A percentile compares a stretch with the other conserved stretches of the same genome.
Conservation (phyloP, 2,797 vertebrate genomes). For the Mormyrops boulengeri region DNA sequence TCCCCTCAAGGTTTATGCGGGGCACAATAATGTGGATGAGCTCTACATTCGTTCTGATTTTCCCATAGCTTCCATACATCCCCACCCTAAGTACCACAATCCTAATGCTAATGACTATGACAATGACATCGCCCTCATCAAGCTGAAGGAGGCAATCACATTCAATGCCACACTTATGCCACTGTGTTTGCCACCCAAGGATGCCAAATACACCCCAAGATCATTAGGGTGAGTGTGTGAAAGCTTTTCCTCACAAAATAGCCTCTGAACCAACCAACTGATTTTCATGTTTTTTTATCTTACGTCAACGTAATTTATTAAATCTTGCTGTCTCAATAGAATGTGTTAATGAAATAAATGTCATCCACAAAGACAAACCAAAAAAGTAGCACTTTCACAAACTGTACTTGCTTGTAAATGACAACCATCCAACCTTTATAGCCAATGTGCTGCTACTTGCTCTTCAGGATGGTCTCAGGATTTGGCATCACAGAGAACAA, state of each 20-base stretch:
- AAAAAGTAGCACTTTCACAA: background rate
- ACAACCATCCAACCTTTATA: background rate
- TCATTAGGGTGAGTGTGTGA: slow-evolving; percentile 42
- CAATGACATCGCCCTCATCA: slow-evolving; percentile 57
- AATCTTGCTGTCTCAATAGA: background rate
- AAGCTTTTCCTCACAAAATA: background rate
- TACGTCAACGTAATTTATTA: background rate
- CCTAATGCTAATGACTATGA: background rate
- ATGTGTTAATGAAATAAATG: background rate
- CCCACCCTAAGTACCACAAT: slow-evolving; percentile 50
- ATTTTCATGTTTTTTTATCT: background rate
- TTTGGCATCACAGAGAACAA: slow-evolving; percentile 24
- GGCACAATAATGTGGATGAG: slow-evolving; percentile 19
- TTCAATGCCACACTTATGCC: slow-evolving; percentile 51
- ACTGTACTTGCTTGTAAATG: background rate
- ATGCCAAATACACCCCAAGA: slow-evolving; percentile 8
- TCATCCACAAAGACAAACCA: background rate
- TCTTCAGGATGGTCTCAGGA: slow-evolving; percentile 47
- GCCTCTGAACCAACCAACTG: background rate
- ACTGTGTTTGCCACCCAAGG: slow-evolving; percentile 48
- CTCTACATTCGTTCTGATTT: accelerated
- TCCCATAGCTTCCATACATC: slow-evolving; percentile 30
- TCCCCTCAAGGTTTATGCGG: slow-evolving; percentile 45
- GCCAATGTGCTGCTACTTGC: background rate
- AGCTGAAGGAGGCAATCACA: slow-evolving; percentile 39